Evolutionary conservation across 2,888 invertebrate species (phyloP), one percentile per base, ranked within the genome.

Genomic region (Epinotia brunnichana): DNA sequence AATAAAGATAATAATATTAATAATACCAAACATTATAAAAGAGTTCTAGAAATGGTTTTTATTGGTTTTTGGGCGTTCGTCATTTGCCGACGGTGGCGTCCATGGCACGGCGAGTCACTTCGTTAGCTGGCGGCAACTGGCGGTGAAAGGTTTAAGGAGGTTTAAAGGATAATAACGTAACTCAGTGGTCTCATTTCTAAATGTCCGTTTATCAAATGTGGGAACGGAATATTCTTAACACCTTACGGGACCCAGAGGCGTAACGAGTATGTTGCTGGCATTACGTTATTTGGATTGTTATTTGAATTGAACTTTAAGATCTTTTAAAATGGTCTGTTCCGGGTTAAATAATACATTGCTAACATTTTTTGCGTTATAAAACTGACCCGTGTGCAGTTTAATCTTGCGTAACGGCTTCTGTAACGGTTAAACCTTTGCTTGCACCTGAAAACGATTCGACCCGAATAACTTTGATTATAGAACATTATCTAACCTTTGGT

Each of bases 401-500:
- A n/a, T 56, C 66, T 66, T 66, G 54, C 56, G 41, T n/a, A 66
- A 66, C 59, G 29, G n/a, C 24, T 57, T 44, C 44, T 56, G 54
- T 48, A 67, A 48, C 21, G n/a, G 39, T 15, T 29, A 54, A 63
- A 64, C 48, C 70, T 39, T 63, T 63, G 56, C 21, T 54, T 44
- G 24, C 39, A 41, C 68, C 73, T 73, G 63, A 73, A 68, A 69
- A 44, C 11, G 19, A 39, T 51, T 54, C 62, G 63, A 41, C 69
- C 73, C 56, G 63, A 68, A 73, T 63, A 63, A 59, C 57, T 62
- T 54, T 48, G 29, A 66, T 63, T 63, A 53, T 51, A 53, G 56
- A 48, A 51, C 51, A 51, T 73, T 73, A 51, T 57, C 53, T 41
- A 73, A 73, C 57, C 63, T 59, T 57, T 68, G 69, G 51, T 19